These are phyloP conservation scores for Drosophila colorata DNA, from an alignment of 2,888 invertebrate genomes.

Conservation along the genomic window DNA sequence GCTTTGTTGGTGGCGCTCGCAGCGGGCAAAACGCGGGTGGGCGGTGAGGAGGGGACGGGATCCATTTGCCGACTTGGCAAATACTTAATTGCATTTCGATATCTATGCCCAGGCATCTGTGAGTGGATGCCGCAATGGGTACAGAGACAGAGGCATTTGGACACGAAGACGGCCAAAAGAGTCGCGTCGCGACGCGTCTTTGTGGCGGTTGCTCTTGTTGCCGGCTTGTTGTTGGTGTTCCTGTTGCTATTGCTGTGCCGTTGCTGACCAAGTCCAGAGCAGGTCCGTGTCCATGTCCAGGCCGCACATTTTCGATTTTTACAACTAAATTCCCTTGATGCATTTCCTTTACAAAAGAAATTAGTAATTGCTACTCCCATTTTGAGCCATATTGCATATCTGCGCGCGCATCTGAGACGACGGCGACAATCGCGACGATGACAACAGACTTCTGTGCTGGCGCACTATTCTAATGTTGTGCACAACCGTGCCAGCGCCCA, in stretches of 20 bases:
- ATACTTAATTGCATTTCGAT: constrained; percentile 84
- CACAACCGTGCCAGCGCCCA: constrained; percentile 46
- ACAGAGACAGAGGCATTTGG: constrained; percentile 50
- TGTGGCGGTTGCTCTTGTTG: constrained; percentile 2
- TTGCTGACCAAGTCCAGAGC: background rate
- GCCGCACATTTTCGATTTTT: constrained; percentile 65
- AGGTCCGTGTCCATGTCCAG: constrained; percentile 2
- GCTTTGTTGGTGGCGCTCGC: constrained; percentile 74
- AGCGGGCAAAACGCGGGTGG: constrained; percentile 2
- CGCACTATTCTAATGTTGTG: constrained; percentile 39
- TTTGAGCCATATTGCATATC: constrained; percentile 64
- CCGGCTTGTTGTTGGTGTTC: too few species aligned
- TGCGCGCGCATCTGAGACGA: constrained; percentile 45
- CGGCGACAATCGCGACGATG: constrained; percentile 38
- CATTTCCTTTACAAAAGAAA: constrained; percentile 74
- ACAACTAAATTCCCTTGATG: constrained; percentile 73
- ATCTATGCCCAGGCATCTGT: constrained; percentile 83
- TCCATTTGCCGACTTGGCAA: constrained; percentile 76
- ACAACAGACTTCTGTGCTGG: constrained; percentile 26
- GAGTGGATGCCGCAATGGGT: constrained; percentile 69
- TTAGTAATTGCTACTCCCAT: constrained; percentile 79
- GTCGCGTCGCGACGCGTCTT: background rate
- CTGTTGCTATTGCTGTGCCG: background rate
- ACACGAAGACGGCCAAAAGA: constrained; percentile 34
- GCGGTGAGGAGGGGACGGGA: background rate